Percentiles rank a stretch among this genome's conserved stretches.
Conservation (phyloP, 2,113 vertebrate genomes). For the Malurus melanocephalus region DNA sequence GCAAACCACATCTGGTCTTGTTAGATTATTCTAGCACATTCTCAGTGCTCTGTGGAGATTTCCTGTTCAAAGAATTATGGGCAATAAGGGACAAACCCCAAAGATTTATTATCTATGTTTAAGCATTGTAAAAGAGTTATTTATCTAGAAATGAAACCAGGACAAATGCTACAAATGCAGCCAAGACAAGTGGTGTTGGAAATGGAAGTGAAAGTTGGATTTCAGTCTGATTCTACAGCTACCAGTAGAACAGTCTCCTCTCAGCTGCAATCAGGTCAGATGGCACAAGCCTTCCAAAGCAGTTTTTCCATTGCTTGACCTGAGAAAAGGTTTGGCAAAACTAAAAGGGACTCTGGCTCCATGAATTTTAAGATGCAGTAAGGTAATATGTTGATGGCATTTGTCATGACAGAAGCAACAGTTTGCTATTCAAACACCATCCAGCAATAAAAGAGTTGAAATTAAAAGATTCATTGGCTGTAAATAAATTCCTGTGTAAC, state of each 20-base stretch:
- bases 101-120: neutral
- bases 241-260: neutral
- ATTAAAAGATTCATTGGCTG: neutral
- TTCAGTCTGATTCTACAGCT: neutral
- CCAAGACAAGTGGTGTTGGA: neutral
- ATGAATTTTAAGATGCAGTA: neutral
- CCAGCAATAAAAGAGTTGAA: neutral
- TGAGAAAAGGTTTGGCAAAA: neutral
- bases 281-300: neutral
- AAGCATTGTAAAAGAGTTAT: neutral
- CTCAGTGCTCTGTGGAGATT: neutral
- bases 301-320: neutral
- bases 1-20: neutral
- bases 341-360: neutral
- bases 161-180: neutral
- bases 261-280: neutral
- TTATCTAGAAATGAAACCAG: neutral
- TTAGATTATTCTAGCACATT: constrained; percentile 5
- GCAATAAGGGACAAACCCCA: neutral
- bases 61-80: neutral
- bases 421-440: neutral
- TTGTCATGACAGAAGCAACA: neutral
- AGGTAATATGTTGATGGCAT: neutral
- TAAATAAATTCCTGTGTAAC: neutral
- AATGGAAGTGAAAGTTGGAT: neutral